Percentiles rank a stretch among this genome's conserved stretches.
phyloP scores from a whole-genome alignment of 2,797 vertebrate species.

The Danio kyathit region DNA sequence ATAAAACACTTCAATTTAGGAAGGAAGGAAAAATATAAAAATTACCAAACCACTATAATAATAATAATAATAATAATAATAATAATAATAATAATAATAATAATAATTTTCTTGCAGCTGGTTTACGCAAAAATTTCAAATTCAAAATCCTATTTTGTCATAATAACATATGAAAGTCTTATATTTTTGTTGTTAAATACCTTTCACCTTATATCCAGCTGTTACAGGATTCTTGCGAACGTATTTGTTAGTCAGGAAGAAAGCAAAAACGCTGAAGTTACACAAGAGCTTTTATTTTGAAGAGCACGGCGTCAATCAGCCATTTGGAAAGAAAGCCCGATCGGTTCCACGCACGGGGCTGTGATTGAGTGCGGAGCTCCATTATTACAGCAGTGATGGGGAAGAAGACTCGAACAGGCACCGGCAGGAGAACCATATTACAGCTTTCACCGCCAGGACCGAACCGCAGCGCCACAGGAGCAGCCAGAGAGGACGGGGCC shows the following conservation, averaged over 20 bases:
- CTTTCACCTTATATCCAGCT: not conserved
- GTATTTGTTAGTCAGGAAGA: not conserved
- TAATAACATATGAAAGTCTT: not conserved
- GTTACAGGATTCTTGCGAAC: not conserved
- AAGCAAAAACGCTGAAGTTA: not conserved
- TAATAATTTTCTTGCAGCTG: not conserved
- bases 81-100: not conserved
- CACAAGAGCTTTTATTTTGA: slow-evolving; percentile 45
- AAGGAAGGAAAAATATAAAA: too few relatives aligned
- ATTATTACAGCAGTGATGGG: slow-evolving; percentile 79
- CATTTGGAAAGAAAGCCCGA: slow-evolving; percentile 14
- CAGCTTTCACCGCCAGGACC: slow-evolving; percentile 90
- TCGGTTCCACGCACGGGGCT: not conserved
- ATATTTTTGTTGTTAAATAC: not conserved
- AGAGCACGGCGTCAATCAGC: slow-evolving; percentile 6
- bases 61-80: too few relatives aligned
- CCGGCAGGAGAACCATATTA: slow-evolving; percentile 90
- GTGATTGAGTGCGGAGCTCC: slow-evolving; percentile 12
- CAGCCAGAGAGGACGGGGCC: slow-evolving; percentile 77
- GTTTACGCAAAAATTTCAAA: not conserved
- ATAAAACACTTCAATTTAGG: too few relatives aligned
- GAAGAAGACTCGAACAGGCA: slow-evolving; percentile 88
- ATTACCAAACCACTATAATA: too few relatives aligned
- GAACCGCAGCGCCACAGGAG: slow-evolving; percentile 71
- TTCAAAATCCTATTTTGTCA: not conserved